Conservation (phyloP, 2,797 vertebrate species). For the Trachops cirrhosus region DNA sequence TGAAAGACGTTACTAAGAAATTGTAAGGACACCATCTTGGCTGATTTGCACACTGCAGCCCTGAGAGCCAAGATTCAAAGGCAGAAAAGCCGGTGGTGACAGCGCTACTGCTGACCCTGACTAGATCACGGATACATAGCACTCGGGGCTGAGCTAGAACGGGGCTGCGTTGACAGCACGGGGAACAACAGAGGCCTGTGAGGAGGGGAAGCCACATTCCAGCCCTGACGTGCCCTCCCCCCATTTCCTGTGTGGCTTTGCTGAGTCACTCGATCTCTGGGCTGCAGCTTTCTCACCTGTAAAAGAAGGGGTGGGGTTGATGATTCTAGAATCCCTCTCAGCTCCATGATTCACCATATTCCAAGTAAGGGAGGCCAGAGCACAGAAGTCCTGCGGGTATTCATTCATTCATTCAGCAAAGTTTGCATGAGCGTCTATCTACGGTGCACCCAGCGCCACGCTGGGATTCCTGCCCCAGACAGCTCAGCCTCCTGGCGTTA, state of each 20-base stretch:
- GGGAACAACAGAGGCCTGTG: neutral
- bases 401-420: neutral
- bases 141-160: neutral
- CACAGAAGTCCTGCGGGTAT: neutral
- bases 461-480: neutral
- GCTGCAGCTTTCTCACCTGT: neutral
- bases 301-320: neutral
- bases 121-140: neutral
- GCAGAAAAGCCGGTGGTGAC: neutral
- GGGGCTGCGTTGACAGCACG: neutral
- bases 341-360: neutral
- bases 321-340: neutral
- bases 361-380: neutral
- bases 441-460: neutral
- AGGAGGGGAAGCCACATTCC: neutral
- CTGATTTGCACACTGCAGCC: neutral
- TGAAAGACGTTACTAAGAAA: neutral
- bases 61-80: slow-evolving; percentile 24
- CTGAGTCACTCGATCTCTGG: slow-evolving; percentile 38
- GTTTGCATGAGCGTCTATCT: neutral
- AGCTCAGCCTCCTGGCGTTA: neutral
- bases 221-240: neutral
- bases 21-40: neutral
- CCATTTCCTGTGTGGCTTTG: slow-evolving; percentile 13
- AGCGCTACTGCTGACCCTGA: neutral